Evolutionary conservation across 2,113 vertebrate genomes (phyloP), one percentile per base, ranked within the genome.

Genomic region (Benitochromis conjunctus): DNA sequence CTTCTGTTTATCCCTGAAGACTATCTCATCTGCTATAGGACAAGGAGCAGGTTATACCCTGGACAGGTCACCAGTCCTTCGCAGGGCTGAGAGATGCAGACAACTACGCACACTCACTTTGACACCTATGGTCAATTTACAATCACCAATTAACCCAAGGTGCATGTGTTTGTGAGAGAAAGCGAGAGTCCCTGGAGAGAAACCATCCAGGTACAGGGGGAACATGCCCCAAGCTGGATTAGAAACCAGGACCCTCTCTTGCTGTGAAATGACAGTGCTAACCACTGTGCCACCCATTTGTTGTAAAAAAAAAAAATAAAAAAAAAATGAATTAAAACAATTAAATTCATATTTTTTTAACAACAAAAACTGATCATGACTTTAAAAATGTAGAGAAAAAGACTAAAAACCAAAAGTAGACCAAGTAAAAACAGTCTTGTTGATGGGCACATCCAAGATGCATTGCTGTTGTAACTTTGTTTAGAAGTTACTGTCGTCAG

Each of bases 261-360:
- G 64, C 38, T 43, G 1, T 69, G 64, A 10, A 69, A 16, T 21
- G 1, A 46, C 64, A 0, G 12, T 43, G n/a, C n/a, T 43, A 43
- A 43, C 38, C 38, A 2, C 0, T 46, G 13, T 26, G 24, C 38
- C 38, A 43, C 13, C 38, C 5, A 0, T 16, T 69, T 46, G n/a
- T 46, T 46, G n/a, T 66, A 41, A 41, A 5, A 38, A 64, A n/a
- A 38, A 64, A 64, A 31, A 29, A 29, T 4, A 29, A 29, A n/a
- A n/a, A n/a, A n/a, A n/a, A n/a, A n/a, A n/a, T n/a, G n/a, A n/a
- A n/a, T n/a, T n/a, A n/a, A n/a, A n/a, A n/a, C n/a, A n/a, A n/a
- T 62, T 62, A 36, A 36, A 62, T 62, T 62, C 9, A 13, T 0
- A 41, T 3, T 41, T 66, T 1, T 21, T 66, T 14, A 66, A 66